Conservation (phyloP, 2,113 vertebrate genomes). For the Falcunculus frontatus region DNA sequence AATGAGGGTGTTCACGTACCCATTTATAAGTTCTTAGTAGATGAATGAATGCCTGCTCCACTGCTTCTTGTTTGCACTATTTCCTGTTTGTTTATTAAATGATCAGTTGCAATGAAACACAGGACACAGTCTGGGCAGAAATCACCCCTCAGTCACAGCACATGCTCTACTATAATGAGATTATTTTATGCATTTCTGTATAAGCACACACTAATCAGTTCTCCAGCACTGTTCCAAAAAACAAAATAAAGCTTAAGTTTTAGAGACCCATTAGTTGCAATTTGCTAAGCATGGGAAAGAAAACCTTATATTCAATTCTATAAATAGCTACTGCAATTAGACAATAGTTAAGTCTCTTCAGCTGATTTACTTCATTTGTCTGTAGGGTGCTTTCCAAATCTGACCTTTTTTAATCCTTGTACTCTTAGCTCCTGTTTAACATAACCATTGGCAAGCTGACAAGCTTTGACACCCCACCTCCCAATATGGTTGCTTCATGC, state of each 20-base stretch:
- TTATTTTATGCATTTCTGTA: slow-evolving; percentile 7
- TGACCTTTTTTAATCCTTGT: background rate
- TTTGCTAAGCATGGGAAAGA: background rate
- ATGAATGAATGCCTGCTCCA: background rate
- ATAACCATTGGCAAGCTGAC: background rate
- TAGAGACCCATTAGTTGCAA: background rate
- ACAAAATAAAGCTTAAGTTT: background rate
- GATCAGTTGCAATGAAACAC: background rate
- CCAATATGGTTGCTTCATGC: background rate
- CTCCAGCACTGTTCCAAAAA: background rate
- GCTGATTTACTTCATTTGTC: background rate
- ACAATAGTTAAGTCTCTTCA: background rate
- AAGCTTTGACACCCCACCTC: background rate
- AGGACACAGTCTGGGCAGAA: background rate
- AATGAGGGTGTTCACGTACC: background rate
- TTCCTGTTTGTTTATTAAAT: slow-evolving; percentile 10
- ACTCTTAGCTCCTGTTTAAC: background rate
- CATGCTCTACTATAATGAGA: background rate
- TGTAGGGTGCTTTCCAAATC: background rate
- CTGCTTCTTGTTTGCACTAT: background rate
- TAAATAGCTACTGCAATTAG: background rate
- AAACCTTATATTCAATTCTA: background rate
- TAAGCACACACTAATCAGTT: background rate
- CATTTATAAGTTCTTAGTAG: background rate
- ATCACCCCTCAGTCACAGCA: background rate